Base-by-base conservation (phyloP, 2,888 invertebrate genomes). In the Odontocerum albicorne region DNA sequence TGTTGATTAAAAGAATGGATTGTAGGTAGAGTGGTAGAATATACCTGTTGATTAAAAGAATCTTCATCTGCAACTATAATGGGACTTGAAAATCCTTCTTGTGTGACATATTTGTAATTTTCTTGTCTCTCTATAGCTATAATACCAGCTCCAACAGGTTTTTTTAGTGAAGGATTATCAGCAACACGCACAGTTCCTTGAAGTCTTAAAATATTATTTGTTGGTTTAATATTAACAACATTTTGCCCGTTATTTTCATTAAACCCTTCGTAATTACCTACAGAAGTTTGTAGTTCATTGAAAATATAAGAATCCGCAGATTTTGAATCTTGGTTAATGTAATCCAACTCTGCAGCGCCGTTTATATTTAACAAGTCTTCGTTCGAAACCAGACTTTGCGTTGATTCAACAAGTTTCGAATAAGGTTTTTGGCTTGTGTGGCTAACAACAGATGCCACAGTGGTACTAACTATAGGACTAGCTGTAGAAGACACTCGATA, bases 361-460 rank as follows among this genome's bases (percentile, higher is more conserved):
- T 87, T 87, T 1, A 87, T 86, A 64, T 77, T 79, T 7, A 85
- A 63, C 6, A 87, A 74, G 67, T 86, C 86, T 64, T 84, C 80
- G 57, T 82, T 83, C 0, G 82, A 75, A 55, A 87, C 80, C 7
- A 85, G 68, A 66, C 84, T 80, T 65, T 79, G 80, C 1, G 83
- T 83, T 1, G 75, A 80, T 35, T 79, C 79, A 10, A 83, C 80
- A 33, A 84, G 67, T 63, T 72, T 80, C 2, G 74, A 73, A 47
- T 56, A 61, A 10, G 20, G n/a, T 7, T 33, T 49, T 3, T 27
- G 31, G 32, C 55, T 52, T n/a, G 20, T n/a, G 13, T 35, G 21
- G n/a, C 35, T 15, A 0, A 8, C 13, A 32, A 39, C 19, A 3
- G 33, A n/a, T 15, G 13, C 19, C 7, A 27, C 15, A 2, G 47